Conservation (phyloP, 2,113 vertebrate species). For the Siniperca knerii region DNA sequence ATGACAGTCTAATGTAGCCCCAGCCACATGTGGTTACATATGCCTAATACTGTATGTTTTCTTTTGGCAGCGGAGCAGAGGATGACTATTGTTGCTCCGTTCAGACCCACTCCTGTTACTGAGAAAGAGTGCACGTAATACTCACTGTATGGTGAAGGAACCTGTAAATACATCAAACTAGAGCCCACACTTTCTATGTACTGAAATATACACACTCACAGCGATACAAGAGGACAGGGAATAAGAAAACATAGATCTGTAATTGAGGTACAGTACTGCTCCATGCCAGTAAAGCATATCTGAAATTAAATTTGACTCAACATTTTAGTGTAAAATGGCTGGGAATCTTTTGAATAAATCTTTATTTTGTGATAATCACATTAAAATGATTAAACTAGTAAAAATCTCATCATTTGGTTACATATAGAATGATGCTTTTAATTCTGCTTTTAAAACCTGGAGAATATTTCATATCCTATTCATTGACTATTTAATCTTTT, state of each 20-base stretch:
- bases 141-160: slow-evolving; percentile 12
- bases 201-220: slow-evolving; percentile 30
- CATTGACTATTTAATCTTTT: background rate
- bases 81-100: slow-evolving; percentile 68
- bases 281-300: background rate
- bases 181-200: slow-evolving; percentile 24
- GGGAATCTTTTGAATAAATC: background rate
- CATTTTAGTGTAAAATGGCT: background rate
- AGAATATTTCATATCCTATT: slow-evolving; percentile 10
- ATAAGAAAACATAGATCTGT: slow-evolving; percentile 5
- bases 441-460: background rate
- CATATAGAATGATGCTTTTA: background rate
- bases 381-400: background rate
- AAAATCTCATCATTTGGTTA: background rate
- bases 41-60: slow-evolving; percentile 55
- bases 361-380: background rate
- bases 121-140: slow-evolving; percentile 24
- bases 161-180: slow-evolving; percentile 45
- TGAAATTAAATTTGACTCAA: background rate
- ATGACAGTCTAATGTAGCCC: slow-evolving; percentile 49
- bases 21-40: slow-evolving; percentile 54
- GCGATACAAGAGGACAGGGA: slow-evolving; percentile 31
- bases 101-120: slow-evolving; percentile 63
- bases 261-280: background rate
- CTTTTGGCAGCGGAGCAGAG: slow-evolving; percentile 54